Base-by-base conservation (phyloP, 2,888 invertebrate genomes). In the Trilocha varians region DNA sequence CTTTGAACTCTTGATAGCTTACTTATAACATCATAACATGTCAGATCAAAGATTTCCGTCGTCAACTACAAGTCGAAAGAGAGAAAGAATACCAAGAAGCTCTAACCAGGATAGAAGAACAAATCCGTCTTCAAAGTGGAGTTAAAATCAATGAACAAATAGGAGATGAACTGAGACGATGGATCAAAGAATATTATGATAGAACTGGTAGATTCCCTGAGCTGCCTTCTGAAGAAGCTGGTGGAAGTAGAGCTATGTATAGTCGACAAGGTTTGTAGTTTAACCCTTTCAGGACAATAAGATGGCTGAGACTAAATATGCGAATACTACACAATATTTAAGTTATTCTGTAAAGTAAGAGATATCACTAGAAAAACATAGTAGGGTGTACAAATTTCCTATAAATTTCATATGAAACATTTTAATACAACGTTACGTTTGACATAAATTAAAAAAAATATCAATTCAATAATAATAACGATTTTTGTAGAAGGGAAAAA, bases 191-290 rank as follows among this genome's bases (percentile, higher is more conserved):
- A 53, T 94, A 92, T 65, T 93, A 92, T 70, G 89, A 92, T 33
- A 91, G 92, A 57, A 93, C 94, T 4, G 94, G 93, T 16, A 93
- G 92, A 63, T 91, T 98, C 60, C 98, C 98, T 0, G 97, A 97
- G 53, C 91, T 96, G 58, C 98, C 98, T 0, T 92, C 95, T 2
- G 95, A 93, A 49, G 97, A 98, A 62, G 91, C 93, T 55, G 97
- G 97, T 5, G 96, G 97, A 0, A 97, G 97, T 0, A 88, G 93
- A 53, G 87, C 93, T 47, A 91, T 97, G 75, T 92, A 96, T 51
- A 93, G 93, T 55, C 83, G 93, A 56, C 92, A 93, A 79, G 93
- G 90, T 88, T 48, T 25, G 25, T 11, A 25, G 6, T 6, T 9
- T 6, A 6, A 25, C 2, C 6, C 25, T 25, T 25, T n/a, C n/a